Percentiles rank a stretch among this genome's conserved stretches.
Conservation (phyloP, 2,113 vertebrate genomes). For the Lamprotornis superbus region DNA sequence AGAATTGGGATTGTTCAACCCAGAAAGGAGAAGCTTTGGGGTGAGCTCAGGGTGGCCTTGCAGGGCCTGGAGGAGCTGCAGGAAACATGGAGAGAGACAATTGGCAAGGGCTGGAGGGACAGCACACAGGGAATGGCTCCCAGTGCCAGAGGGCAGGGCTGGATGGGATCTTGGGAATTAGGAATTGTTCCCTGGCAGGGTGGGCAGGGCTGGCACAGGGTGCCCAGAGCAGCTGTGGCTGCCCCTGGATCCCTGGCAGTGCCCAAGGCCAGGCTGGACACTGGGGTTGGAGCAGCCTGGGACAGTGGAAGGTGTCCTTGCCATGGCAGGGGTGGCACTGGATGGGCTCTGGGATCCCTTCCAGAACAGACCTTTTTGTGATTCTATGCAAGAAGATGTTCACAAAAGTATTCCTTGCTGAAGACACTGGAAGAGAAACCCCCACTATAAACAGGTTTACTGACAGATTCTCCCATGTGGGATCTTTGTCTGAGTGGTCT, state of each 20-base stretch:
- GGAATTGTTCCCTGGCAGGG: neutral
- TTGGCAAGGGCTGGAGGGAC: neutral
- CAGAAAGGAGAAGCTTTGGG: neutral
- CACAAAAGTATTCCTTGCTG: neutral
- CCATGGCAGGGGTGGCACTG: too few species aligned
- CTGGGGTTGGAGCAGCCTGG: neutral
- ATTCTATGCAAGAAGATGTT: accelerated
- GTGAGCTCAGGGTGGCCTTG: accelerated
- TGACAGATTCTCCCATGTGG: neutral
- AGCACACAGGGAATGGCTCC: neutral
- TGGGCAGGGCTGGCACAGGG: neutral
- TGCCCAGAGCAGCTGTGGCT: neutral
- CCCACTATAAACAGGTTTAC: neutral
- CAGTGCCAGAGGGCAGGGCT: neutral
- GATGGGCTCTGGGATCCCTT: accelerated
- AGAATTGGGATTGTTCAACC: accelerated
- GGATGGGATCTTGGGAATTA: neutral
- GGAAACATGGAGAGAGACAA: too few species aligned
- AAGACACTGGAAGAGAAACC: neutral
- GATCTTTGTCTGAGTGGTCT: neutral
- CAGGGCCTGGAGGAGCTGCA: neutral
- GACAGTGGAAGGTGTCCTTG: neutral
- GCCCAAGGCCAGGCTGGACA: neutral
- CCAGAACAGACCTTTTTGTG: neutral
- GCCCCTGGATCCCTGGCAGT: neutral